Conservation (phyloP, 2,113 vertebrate genomes). For the Baryphthengus martii region DNA sequence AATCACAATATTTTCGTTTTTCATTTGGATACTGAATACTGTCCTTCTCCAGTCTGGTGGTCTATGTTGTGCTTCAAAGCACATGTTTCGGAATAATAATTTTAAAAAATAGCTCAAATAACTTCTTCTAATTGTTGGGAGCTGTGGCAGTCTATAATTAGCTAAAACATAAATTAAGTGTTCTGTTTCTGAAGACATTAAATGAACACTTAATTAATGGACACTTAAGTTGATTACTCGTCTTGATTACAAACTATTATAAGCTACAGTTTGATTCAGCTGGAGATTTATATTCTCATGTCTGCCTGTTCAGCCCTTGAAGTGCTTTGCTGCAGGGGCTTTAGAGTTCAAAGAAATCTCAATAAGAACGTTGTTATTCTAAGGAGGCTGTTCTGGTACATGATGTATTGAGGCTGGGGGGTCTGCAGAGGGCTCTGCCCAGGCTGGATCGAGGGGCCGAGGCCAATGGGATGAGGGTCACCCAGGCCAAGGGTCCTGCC, state of each 20-base stretch:
- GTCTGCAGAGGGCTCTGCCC: too few relatives aligned
- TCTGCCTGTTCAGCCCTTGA: accelerated
- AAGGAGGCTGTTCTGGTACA: too few relatives aligned
- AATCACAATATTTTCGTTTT: not conserved
- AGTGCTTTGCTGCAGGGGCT: not conserved
- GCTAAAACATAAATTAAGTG: not conserved
- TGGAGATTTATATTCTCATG: too few relatives aligned
- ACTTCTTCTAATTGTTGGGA: too few relatives aligned
- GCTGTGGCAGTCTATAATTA: not conserved
- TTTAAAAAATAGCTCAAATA: too few relatives aligned
- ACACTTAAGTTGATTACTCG: accelerated
- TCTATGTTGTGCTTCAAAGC: not conserved
- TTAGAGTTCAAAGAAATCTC: too few relatives aligned
- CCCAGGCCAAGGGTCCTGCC: too few relatives aligned
- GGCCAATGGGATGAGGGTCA: too few relatives aligned
- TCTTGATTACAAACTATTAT: not conserved
- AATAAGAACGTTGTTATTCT: too few relatives aligned
- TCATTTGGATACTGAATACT: not conserved
- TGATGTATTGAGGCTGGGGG: too few relatives aligned
- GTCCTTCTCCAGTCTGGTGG: accelerated
- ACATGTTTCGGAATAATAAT: not conserved
- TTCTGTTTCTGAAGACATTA: not conserved
- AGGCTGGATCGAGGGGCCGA: too few relatives aligned
- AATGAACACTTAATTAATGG: too few relatives aligned
- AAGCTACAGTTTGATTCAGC: not conserved